These are phyloP conservation scores for Novumbra hubbsi DNA, from an alignment of 2,797 vertebrate species.

Conservation along the genomic window DNA sequence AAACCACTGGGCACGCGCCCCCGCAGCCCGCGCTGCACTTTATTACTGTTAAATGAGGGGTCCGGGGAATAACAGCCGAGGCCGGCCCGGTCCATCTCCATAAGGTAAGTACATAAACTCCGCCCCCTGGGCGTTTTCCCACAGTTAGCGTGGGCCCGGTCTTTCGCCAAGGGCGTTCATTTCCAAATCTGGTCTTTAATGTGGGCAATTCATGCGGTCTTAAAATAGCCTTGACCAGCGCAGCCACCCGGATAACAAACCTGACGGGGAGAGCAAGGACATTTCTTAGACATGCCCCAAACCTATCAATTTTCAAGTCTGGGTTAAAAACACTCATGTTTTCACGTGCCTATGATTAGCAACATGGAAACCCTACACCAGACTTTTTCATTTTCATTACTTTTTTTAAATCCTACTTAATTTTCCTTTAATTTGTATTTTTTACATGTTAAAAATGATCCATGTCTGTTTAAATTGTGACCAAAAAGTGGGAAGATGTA, in stretches of 20 bases:
- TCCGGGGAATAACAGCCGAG: background rate
- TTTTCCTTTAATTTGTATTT: too few species aligned
- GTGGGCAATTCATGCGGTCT: background rate
- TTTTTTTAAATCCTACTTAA: too few species aligned
- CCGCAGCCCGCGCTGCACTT: background rate
- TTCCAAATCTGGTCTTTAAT: background rate
- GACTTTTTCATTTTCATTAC: too few species aligned
- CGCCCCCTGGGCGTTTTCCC: background rate
- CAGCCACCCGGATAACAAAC: background rate
- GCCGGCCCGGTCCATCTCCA: background rate
- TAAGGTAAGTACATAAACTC: background rate
- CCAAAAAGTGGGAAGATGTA: too few species aligned
- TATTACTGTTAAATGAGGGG: conserved; percentile 13
- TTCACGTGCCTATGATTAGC: too few species aligned
- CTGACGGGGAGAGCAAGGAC: background rate
- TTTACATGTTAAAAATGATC: too few species aligned
- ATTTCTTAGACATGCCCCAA: too few species aligned
- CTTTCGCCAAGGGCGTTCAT: background rate
- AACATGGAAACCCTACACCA: too few species aligned
- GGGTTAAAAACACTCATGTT: too few species aligned
- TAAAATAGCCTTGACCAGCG: background rate
- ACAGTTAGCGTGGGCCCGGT: background rate
- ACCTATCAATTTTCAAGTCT: too few species aligned
- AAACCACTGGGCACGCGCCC: conserved; percentile 43
- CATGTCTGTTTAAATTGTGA: too few species aligned